phyloP scores from a whole-genome alignment of 2,888 invertebrate genomes.

The Bombylius major region DNA sequence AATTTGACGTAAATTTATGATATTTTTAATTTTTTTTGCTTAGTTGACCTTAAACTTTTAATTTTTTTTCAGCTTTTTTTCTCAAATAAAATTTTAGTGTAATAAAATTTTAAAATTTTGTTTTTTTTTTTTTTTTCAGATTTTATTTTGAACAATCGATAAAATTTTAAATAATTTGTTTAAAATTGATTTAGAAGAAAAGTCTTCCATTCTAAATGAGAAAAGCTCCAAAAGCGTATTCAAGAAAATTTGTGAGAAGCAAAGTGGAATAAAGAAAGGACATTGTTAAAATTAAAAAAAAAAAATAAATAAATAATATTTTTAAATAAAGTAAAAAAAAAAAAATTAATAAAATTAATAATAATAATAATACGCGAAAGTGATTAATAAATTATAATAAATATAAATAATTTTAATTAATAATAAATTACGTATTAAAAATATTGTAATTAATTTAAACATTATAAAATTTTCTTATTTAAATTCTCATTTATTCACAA shows the following conservation, averaged over 20 bases:
- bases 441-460: no score
- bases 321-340: not conserved
- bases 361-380: not conserved
- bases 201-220: not conserved
- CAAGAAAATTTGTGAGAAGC: slow-evolving; percentile 11
- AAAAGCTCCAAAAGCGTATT: not conserved
- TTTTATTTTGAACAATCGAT: not conserved
- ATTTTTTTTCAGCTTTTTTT: no score
- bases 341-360: slow-evolving; percentile 6
- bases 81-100: no score
- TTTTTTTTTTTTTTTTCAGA: not conserved
- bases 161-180: not conserved
- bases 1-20: no score
- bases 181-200: not conserved
- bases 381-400: no score
- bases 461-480: not conserved
- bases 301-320: not conserved
- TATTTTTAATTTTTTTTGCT: no score
- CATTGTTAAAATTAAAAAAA: slow-evolving; percentile 9
- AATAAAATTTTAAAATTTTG: not conserved
- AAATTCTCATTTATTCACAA: no score
- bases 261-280: slow-evolving; percentile 9
- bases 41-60: no score
- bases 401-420: no score
- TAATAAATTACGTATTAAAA: no score